phyloP scores from a whole-genome alignment of 92 coral and sea anemone species.

The Heliopora coerulea region DNA sequence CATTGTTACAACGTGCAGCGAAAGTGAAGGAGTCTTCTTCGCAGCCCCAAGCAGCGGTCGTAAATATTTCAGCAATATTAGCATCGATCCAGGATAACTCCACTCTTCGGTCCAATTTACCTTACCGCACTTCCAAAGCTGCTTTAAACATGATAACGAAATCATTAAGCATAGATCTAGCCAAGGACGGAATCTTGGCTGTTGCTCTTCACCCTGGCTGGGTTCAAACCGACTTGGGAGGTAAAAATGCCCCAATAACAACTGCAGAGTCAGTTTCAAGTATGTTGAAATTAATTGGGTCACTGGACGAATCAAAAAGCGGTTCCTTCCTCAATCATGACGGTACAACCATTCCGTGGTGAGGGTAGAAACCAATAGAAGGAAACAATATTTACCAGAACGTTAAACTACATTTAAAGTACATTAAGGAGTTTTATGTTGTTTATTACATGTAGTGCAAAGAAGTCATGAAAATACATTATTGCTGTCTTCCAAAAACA shows the following conservation, averaged over 20 bases:
- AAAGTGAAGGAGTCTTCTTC: constrained; percentile 6
- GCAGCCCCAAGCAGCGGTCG: constrained; percentile 46
- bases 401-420: too few relatives aligned
- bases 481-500: too few relatives aligned
- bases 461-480: too few relatives aligned
- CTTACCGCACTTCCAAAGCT: constrained; percentile 48
- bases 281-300: constrained; percentile 57
- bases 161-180: constrained; percentile 62
- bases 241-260: constrained; percentile 49
- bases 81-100: constrained; percentile 1
- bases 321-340: constrained; percentile 58
- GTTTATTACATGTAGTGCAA: too few relatives aligned
- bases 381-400: too few relatives aligned
- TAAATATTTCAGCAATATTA: constrained; percentile 55
- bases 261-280: constrained; percentile 56
- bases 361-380: too few relatives aligned
- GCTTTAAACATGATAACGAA: constrained; percentile 69
- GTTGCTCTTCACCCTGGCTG: constrained; percentile 72
- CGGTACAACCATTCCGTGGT: constrained; percentile 46
- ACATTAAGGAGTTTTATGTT: too few relatives aligned
- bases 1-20: constrained; percentile 58
- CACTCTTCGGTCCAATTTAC: not conserved
- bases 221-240: constrained; percentile 73
- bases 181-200: constrained; percentile 52
- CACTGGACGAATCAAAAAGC: constrained; percentile 57